phyloP scores from a whole-genome alignment of 2,888 invertebrate species.

The Cartodere bifasciata region DNA sequence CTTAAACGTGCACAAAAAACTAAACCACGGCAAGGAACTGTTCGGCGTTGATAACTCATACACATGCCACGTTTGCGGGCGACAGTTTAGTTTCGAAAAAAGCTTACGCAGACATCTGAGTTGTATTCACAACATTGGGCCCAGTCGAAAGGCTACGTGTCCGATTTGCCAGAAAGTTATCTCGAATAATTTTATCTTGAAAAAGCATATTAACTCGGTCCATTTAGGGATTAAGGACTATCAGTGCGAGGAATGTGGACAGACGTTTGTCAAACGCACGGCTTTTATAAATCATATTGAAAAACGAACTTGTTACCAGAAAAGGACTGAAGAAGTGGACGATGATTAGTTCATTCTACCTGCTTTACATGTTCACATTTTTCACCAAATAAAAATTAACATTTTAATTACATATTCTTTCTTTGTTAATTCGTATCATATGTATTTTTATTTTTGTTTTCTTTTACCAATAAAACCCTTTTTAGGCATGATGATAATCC shows the following conservation, averaged over 20 bases:
- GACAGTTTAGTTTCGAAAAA: conserved; percentile 25
- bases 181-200: conserved; percentile 26
- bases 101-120: conserved; percentile 26
- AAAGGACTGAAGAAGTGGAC: too few relatives aligned
- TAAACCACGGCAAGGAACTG: conserved; percentile 27
- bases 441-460: too few relatives aligned
- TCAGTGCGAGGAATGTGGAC: conserved; percentile 25
- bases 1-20: conserved; percentile 22
- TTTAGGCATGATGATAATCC: too few relatives aligned
- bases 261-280: conserved; percentile 23
- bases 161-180: conserved; percentile 24
- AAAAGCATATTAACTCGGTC: conserved; percentile 26
- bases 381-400: too few relatives aligned
- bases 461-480: too few relatives aligned
- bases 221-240: conserved; percentile 26
- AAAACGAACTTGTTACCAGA: neutral
- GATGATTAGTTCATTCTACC: too few relatives aligned
- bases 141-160: conserved; percentile 20
- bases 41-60: conserved; percentile 22
- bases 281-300: conserved; percentile 11
- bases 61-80: conserved; percentile 24
- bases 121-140: conserved; percentile 26
- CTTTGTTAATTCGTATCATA: too few relatives aligned
- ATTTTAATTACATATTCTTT: too few relatives aligned
- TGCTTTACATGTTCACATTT: too few relatives aligned